Base-by-base conservation (phyloP, 1,140 invertebrate species). In the Rhysida immarginata region DNA sequence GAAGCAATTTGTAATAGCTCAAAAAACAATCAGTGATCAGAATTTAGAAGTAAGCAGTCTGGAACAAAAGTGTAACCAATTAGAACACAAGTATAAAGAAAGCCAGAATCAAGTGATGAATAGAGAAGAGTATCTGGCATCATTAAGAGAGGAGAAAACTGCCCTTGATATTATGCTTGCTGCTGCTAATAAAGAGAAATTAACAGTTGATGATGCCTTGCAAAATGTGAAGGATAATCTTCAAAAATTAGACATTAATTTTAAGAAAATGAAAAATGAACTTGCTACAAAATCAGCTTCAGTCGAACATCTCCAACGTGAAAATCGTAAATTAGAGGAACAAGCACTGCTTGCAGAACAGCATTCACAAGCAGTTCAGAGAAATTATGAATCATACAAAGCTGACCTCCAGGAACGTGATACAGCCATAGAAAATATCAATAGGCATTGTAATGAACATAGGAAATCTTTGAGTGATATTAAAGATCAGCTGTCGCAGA, bases 191-290 rank as follows among this genome's bases (percentile, higher is more conserved):
- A 63, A 69, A 57, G 74, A 75, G 54, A 75, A 75, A 53, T 57
- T 61, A 21, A 63, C 65, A 49, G 64, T 75, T 41, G 68, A 74
- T 61, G 63, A 63, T 25, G 68, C 67, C 8, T 54, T 74, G 16
- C 64, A 66, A 46, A 60, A 62, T 3, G 60, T 75, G 23, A 68
- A 68, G 55, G 62, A 60, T 29, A 67, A 74, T 62, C 66, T 74
- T 62, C 61, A 64, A n/a, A 69, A 69, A 55, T 65, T 74, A 18
- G 68, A 72, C 45, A 63, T 59, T 53, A 72, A 66, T 61, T 74
- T 74, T 57, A 65, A 68, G 29, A 63, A 65, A 16, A 72, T 75
- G 71, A 73, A 70, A 61, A 65, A 66, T 45, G 70, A 74, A 54
- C 59, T 75, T 42, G 61, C 59, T n/a, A 57, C 54, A n/a, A 65